Base-by-base conservation (phyloP, 1,140 invertebrate genomes). In the Drosophila funebris region DNA sequence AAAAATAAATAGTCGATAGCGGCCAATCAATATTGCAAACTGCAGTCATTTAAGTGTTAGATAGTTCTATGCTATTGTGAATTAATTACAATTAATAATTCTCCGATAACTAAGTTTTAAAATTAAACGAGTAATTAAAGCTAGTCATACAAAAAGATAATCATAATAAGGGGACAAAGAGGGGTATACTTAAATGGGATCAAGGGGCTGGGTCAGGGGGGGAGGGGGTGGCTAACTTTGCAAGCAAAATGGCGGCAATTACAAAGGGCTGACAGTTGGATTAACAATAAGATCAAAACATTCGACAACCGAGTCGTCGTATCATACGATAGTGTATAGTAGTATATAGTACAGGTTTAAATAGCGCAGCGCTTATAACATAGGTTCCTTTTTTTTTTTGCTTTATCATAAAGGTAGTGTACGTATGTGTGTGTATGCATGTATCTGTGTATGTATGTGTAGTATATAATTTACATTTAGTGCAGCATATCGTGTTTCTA, bases 11-110 rank as follows among this genome's bases (percentile, higher is more conserved):
- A 73, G 60, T 52, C 71, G 76, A 57, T 43, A 52, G 50, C 44
- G 79, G 78, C 78, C 74, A 83, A 83, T 77, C 22, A 60, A 54
- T 53, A 41, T 39, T 56, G 36, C 70, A 67, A 64, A 58, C 46
- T 69, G 64, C 68, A 73, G 68, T 75, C 58, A 58, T 54, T 67
- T 69, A 61, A 56, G 67, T 73, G 33, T 43, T 54, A 20, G 7
- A 29, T 29, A 41, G 33, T 46, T 46, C 44, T 46, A 46, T 27
- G 39, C 27, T 50, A 50, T 50, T 31, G 50, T 68, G 58, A 58
- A 72, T 82, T 85, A 85, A 87, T 82, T 85, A 85, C 82, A 43
- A 82, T 88, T 85, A 85, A 85, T 85, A 82, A 85, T 87, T 85
- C 82, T 85, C 82, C 82, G 83, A 82, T 82, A 88, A 75, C 78